Conservation (phyloP, 2,113 vertebrate species). For the Albula goreensis region DNA sequence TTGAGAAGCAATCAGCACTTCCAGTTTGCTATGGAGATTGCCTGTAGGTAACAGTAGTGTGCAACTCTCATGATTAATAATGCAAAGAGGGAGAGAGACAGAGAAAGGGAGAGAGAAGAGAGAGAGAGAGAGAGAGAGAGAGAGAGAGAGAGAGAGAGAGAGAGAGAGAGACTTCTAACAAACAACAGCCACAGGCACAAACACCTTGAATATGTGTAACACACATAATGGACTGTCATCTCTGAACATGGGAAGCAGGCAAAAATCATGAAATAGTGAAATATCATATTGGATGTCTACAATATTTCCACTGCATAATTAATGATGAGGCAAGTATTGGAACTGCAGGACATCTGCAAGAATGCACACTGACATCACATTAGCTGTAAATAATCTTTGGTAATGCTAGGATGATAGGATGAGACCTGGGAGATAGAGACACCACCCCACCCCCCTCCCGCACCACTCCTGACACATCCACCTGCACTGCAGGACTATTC, state of each 20-base stretch:
- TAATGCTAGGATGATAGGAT: constrained; percentile 50
- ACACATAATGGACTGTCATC: neutral
- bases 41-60: constrained; percentile 54
- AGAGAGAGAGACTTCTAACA: neutral
- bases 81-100: constrained; percentile 44
- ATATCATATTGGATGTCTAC: constrained; percentile 65
- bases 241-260: neutral
- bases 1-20: constrained; percentile 56
- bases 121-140: constrained; percentile 2
- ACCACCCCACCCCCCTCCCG: constrained; percentile 4
- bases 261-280: constrained; percentile 21
- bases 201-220: neutral
- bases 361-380: constrained; percentile 56
- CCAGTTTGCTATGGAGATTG: constrained; percentile 56
- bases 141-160: neutral
- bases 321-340: constrained; percentile 46
- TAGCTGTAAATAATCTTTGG: constrained; percentile 62
- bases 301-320: constrained; percentile 60
- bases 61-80: constrained; percentile 64
- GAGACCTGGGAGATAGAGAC: constrained; percentile 16
- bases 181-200: constrained; percentile 17
- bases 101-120: constrained; percentile 17
- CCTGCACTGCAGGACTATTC: constrained; percentile 20
- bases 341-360: constrained; percentile 48
- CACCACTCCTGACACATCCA: no score